Evolutionary conservation across 2,888 invertebrate species (phyloP), one percentile per base, ranked within the genome.

Genomic region (Lydus trimaculatus): DNA sequence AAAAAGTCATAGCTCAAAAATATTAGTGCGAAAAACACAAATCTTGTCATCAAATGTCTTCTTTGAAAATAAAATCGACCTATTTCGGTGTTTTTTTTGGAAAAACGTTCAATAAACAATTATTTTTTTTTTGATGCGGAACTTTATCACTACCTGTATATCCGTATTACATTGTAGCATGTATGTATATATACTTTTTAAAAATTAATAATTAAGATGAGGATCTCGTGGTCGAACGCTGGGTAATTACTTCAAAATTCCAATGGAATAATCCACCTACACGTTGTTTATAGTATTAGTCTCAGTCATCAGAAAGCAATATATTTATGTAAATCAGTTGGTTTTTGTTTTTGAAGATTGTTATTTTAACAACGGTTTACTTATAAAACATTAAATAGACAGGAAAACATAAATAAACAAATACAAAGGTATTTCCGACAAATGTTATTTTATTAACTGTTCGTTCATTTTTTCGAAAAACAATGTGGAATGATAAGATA

Each of bases 351-450:
- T 23, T 25, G 25, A 48, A 48, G 48, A 15, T 56, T 56, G 25
- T 25, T 25, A 15, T 56, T 56, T 56, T 15, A 56, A 56, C 56
- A 15, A 56, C 56, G 56, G 25, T 25, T 56, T 25, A 25, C n/a
- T 13, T 17, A n/a, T n/a, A 60, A 33, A 60, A 7, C 11, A 33
- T 20, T 60, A 31, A 33, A 31, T 31, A 60, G 17, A 60, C 36
- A 60, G 31, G 36, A 33, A 60, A 33, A 60, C 36, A 60, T 60
- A 60, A 33, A 60, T 60, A 60, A 33, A 60, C 25, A 60, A 33
- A 60, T 31, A 60, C 36, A 60, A 33, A 33, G 60, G 31, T 33
- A 20, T 33, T 31, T 60, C 36, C 56, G 56, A 56, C 56, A 56
- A 56, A 56, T 56, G 11, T 3, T 23, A 23, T 56, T 25, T 56